Evolutionary conservation across 2,113 vertebrate species (phyloP), one percentile per base, ranked within the genome.

Genomic region (Rhabdomys dilectus): DNA sequence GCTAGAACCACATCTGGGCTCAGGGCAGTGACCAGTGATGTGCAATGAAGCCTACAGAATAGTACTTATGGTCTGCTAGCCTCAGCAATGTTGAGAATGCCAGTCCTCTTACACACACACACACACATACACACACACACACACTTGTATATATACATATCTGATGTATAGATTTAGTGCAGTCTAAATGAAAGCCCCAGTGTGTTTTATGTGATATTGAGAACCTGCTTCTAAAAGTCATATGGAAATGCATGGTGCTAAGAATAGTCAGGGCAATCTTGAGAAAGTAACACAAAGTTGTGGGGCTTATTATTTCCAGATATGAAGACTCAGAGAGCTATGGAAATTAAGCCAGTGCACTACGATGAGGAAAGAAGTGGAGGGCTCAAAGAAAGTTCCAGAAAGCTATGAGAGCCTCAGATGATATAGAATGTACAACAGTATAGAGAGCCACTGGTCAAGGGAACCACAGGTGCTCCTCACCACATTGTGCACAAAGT

Each of bases 151-250:
- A 10, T 70, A 36, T 70, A 36, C 15, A 70, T 16, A 36, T 16
- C 45, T 89, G 93, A 89, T 94, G 73, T 84, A 78, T 16, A 93
- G 51, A 88, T 70, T 93, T 64, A 58, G 68, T 78, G 17, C 51
- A 84, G 48, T 48, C 70, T 56, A 92, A 87, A 91, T 93, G 42
- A 95, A 94, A 93, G 29, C 78, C 21, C 15, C 21, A 60, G 31
- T 19, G 24, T 88, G n/a, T 42, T 73, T 92, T n/a, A 39, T 87
- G 16, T 90, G 64, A 94, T 85, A 85, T 76, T 72, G 87, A 97
- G 48, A 96, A 78, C 21, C 22, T 21, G 9, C 34, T 81, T 92
- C 84, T 88, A 90, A 96, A 95, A 94, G 39, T 15, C 77, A 72
- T 56, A 76, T 82, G 81, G 31, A 94, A 93, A 93, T 82, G 56